Evolutionary conservation across 2,888 invertebrate species (phyloP), one percentile per base, ranked within the genome.

Genomic region (Aplocera efformata): DNA sequence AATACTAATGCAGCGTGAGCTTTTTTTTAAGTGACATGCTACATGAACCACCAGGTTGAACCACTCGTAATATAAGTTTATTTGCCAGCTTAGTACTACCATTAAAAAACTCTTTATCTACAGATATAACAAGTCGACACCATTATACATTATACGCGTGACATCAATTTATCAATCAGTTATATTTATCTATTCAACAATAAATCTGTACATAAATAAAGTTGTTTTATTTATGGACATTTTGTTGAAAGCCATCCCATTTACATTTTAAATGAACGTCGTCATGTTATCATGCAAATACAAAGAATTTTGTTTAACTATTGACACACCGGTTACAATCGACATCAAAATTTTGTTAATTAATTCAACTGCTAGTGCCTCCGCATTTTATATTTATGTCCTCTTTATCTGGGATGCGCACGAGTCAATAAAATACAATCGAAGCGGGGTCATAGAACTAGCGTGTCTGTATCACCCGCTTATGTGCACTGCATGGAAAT

Each of bases 321-420:
- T 72, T 73, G 74, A 74, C 66, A 68, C 66, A 67, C 64, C 54
- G 13, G 13, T n/a, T n/a, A 67, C 60, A 55, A 66, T 53, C 54
- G 53, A 72, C 79, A 70, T 80, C 77, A 76, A 74, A 75, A 64
- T 69, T 79, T 72, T 75, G 74, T 79, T 84, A 84, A 86, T 86
- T 85, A 86, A 82, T 83, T 80, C 81, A 71, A 72, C 79, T 78
- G 68, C 76, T 81, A 78, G 75, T 75, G 73, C 72, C 64, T 66
- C 69, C 74, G 67, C 71, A 63, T 69, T 79, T 79, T 76, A 77
- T 79, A 74, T 79, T 79, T 79, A 79, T 82, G 67, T 64, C 66
- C 53, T 72, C 78, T 78, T 79, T 83, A 79, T 84, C 79, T 74
- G 63, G 50, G 62, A 56, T 54, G 67, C 73, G 82, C 84, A 83